These are phyloP conservation scores for Malthinus seriepunctatus DNA, from an alignment of 2,888 invertebrate genomes.

Conservation along the genomic window DNA sequence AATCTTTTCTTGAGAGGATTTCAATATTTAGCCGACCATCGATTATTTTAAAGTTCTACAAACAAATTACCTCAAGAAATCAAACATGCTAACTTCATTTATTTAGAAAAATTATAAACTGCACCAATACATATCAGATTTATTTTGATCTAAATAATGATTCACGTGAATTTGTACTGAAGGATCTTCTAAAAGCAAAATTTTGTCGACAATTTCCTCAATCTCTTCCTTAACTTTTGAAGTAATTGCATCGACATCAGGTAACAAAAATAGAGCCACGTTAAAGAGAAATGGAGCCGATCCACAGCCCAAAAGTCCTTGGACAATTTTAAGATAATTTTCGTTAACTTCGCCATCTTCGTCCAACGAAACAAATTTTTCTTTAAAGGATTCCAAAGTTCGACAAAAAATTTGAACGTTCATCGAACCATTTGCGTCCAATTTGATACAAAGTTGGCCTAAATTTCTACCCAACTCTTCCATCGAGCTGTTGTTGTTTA, in stretches of 20 bases:
- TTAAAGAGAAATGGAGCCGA: neutral
- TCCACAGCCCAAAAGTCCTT: neutral
- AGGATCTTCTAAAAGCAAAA: neutral
- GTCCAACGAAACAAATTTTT: neutral
- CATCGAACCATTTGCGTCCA: neutral
- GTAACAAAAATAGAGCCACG: slow-evolving; percentile 5
- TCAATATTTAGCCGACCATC: too few relatives aligned
- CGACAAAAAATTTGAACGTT: neutral
- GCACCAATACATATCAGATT: too few relatives aligned
- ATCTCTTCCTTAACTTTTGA: neutral
- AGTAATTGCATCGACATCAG: neutral
- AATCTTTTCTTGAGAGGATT: too few relatives aligned
- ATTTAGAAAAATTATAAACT: too few relatives aligned
- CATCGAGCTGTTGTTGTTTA: neutral
- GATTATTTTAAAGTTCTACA: too few relatives aligned
- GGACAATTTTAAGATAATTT: neutral
- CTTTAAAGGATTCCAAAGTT: neutral
- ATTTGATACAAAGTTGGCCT: neutral
- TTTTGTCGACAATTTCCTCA: neutral
- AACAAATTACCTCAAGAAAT: too few relatives aligned
- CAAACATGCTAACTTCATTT: too few relatives aligned
- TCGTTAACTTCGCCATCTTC: neutral
- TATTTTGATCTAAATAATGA: too few relatives aligned
- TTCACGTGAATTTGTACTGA: too few relatives aligned
- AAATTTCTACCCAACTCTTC: neutral